A percentile compares a stretch with the other conserved stretches of the same genome.
phyloP scores from a whole-genome alignment of 2,888 invertebrate genomes.

The Synergus japonicus region DNA sequence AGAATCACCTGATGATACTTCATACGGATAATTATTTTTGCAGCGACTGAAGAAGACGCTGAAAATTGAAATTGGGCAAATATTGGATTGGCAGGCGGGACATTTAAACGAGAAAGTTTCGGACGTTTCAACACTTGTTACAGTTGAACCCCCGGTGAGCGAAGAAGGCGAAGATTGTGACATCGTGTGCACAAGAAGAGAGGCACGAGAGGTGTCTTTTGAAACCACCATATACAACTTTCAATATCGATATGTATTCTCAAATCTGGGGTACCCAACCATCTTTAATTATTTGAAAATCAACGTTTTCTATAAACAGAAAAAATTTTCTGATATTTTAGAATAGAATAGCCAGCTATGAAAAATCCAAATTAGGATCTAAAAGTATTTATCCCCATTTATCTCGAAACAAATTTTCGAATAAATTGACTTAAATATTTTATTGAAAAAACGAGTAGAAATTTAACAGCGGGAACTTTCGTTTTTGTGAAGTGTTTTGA shows the following conservation, averaged over 20 bases:
- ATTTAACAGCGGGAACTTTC: background rate
- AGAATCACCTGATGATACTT: background rate
- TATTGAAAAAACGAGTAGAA: background rate
- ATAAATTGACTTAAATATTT: background rate
- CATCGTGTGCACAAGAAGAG: slow-evolving; percentile 47
- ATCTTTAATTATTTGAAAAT: slow-evolving; percentile 21
- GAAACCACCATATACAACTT: slow-evolving; percentile 22
- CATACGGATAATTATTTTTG: background rate
- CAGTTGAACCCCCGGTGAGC: slow-evolving; percentile 47
- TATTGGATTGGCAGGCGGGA: slow-evolving; percentile 40
- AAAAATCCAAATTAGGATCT: too few species aligned
- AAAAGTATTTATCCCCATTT: too few species aligned
- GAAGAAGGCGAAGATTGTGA: slow-evolving; percentile 57
- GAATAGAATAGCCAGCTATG: too few species aligned
- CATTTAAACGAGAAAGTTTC: slow-evolving; percentile 66
- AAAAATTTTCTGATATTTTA: background rate
- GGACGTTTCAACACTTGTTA: slow-evolving; percentile 60
- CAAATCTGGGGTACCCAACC: background rate
- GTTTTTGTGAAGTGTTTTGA: slow-evolving; percentile 2
- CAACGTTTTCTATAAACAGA: background rate
- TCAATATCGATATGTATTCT: slow-evolving; percentile 18
- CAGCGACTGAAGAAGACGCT: background rate
- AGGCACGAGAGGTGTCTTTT: slow-evolving; percentile 41
- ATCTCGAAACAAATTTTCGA: background rate
- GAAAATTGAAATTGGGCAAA: slow-evolving; percentile 4